Conservation (phyloP, 2,888 invertebrate species). For the Syrista parreyssii region DNA sequence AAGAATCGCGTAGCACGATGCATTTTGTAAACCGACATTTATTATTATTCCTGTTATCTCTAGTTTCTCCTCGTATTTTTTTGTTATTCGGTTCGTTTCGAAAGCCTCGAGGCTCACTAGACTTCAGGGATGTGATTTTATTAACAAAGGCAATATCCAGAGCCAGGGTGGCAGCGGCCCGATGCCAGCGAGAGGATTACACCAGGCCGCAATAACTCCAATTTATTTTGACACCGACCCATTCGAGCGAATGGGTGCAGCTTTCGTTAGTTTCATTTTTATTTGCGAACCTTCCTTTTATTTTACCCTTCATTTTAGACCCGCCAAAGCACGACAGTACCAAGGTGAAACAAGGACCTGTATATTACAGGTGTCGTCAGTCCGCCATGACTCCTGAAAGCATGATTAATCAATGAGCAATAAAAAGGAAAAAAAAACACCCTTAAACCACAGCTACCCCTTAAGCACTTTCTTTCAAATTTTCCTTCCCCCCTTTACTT, state of each 20-base stretch:
- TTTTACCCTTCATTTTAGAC: slow-evolving; percentile 9
- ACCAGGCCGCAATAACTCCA: slow-evolving; percentile 47
- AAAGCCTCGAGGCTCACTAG: no score
- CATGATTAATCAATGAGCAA: no score
- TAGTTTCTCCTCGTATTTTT: no score
- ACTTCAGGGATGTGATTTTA: slow-evolving; percentile 43
- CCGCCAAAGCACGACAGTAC: not conserved
- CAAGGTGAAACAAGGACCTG: not conserved
- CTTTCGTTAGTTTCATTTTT: no score
- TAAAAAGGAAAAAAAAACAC: no score
- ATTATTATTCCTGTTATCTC: no score
- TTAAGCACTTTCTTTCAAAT: not conserved
- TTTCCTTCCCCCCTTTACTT: not conserved
- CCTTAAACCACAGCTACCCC: no score
- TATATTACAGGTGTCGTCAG: no score
- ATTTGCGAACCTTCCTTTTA: slow-evolving; percentile 8
- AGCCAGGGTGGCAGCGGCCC: slow-evolving; percentile 30
- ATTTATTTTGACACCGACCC: slow-evolving; percentile 43
- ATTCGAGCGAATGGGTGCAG: slow-evolving; percentile 15
- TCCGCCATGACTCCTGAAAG: no score
- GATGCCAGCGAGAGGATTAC: slow-evolving; percentile 41
- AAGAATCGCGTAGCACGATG: no score
- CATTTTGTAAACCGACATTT: no score
- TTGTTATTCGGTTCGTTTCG: no score
- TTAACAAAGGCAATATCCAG: slow-evolving; percentile 50